Conservation (phyloP, 1,140 invertebrate species). For the Papilio xuthus region DNA sequence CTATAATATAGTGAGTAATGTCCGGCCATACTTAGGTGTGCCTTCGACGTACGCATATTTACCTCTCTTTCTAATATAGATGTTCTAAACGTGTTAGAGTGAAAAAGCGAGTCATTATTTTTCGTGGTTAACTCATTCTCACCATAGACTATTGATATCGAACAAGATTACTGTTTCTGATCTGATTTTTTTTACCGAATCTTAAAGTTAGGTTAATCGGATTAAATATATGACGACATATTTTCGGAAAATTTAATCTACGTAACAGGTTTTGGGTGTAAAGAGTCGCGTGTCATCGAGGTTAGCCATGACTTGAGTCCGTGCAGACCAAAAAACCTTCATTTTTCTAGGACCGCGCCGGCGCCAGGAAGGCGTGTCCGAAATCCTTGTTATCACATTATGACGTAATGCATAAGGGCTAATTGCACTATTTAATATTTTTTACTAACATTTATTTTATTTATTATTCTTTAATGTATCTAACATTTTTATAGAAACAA, state of each 20-base stretch:
- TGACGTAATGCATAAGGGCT: constrained; percentile 73
- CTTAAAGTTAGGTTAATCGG: not conserved
- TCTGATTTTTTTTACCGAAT: constrained; percentile 22
- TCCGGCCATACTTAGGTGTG: constrained; percentile 81
- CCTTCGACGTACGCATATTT: constrained; percentile 79
- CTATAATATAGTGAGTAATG: constrained; percentile 78
- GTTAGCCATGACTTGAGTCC: constrained; percentile 69
- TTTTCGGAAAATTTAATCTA: constrained; percentile 60
- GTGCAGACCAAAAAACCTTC: constrained; percentile 66
- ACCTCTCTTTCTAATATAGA: constrained; percentile 72
- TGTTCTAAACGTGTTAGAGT: constrained; percentile 55
- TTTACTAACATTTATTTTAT: not conserved
- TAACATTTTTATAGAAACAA: too few relatives aligned
- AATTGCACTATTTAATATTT: not conserved
- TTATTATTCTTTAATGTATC: not conserved
- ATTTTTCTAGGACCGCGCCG: constrained; percentile 69
- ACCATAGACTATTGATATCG: constrained; percentile 54
- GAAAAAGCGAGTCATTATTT: constrained; percentile 67
- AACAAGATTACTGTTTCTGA: constrained; percentile 54
- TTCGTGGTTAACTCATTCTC: constrained; percentile 62
- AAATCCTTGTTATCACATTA: constrained; percentile 67
- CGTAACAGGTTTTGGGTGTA: constrained; percentile 78
- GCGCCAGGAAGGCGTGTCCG: constrained; percentile 77
- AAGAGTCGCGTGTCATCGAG: constrained; percentile 75
- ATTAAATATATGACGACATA: not conserved